Evolutionary conservation across 2,888 invertebrate genomes (phyloP).

Genomic region (Adela reaumurella): DNA sequence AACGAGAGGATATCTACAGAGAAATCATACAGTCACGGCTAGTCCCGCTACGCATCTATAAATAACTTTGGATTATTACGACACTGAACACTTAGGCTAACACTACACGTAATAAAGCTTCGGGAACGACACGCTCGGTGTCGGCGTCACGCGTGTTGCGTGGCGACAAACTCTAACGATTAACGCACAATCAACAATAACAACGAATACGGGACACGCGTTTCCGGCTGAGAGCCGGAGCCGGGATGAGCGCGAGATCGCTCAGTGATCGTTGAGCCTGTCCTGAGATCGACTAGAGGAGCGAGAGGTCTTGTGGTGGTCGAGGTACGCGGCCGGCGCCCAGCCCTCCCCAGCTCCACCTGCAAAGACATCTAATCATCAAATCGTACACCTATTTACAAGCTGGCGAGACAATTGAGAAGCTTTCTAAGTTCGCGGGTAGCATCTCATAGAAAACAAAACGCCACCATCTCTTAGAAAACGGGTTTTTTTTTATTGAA

Average conservation of each 20-base stretch:
- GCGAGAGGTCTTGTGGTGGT: slow-evolving; percentile 74
- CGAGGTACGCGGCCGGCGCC: slow-evolving; percentile 92
- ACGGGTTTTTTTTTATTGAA: too few relatives aligned
- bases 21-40: background rate
- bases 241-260: slow-evolving; percentile 3
- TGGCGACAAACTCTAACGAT: too few relatives aligned
- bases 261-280: slow-evolving; percentile 48
- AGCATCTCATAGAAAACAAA: too few relatives aligned
- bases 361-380: slow-evolving; percentile 16
- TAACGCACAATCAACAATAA: too few relatives aligned
- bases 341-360: slow-evolving; percentile 79
- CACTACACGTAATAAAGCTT: background rate
- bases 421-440: too few relatives aligned
- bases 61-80: slow-evolving; percentile 42
- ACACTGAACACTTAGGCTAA: background rate
- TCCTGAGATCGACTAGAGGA: slow-evolving; percentile 67
- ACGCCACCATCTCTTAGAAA: too few relatives aligned
- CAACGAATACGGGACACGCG: too few relatives aligned
- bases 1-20: background rate
- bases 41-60: slow-evolving; percentile 30
- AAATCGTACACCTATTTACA: too few relatives aligned
- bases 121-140: background rate
- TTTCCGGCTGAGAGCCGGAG: too few relatives aligned
- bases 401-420: too few relatives aligned
- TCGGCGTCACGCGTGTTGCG: background rate